These are phyloP conservation scores for Avahi laniger DNA, from an alignment of 2,797 vertebrate genomes.

Conservation along the genomic window DNA sequence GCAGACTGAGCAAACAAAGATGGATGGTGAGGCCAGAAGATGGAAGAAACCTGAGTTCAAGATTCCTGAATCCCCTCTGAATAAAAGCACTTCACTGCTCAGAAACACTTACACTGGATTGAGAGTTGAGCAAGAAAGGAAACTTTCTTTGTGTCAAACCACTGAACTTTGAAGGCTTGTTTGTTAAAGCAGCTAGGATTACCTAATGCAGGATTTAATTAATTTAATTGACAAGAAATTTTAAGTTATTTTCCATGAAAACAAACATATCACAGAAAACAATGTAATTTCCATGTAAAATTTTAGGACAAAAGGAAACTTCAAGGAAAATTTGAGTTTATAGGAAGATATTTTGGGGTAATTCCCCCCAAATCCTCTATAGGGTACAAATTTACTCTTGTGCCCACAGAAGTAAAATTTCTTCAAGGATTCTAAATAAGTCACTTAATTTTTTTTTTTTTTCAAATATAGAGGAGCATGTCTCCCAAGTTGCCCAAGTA, in stretches of 20 bases:
- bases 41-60: neutral
- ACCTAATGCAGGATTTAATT: neutral
- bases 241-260: neutral
- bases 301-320: conserved; percentile 37
- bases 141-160: neutral
- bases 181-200: neutral
- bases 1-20: neutral
- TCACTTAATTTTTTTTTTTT: neutral
- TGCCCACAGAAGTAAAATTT: conserved; percentile 32
- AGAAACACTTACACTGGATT: neutral
- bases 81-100: neutral
- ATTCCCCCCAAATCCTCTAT: conserved; percentile 1
- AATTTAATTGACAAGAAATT: conserved; percentile 33
- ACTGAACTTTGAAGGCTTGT: neutral
- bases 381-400: conserved; percentile 21
- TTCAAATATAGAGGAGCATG: neutral
- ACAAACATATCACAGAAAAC: neutral
- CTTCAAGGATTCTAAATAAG: conserved; percentile 48
- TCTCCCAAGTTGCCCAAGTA: neutral
- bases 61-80: conserved; percentile 2
- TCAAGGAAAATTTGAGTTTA: conserved; percentile 39
- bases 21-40: neutral
- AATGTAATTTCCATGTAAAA: neutral
- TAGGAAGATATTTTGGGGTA: conserved; percentile 33
- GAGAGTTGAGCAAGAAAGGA: neutral